Evolutionary conservation across 2,797 vertebrate species (phyloP).

Genomic region (Pampus argenteus): DNA sequence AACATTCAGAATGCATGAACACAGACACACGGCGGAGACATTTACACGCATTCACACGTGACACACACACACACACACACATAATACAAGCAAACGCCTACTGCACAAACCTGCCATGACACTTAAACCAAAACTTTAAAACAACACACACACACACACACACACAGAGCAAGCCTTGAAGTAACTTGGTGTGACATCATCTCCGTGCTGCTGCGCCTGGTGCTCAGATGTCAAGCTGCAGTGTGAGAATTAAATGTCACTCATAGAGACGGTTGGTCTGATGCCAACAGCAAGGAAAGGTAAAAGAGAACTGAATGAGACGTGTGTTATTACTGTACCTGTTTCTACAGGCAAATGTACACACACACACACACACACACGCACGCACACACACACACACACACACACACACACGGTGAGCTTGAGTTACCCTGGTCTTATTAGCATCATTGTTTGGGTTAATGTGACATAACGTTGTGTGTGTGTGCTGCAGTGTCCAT

Average conservation of each 20-base stretch:
- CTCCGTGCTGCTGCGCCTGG: constrained; percentile 32
- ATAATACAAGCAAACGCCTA: constrained; percentile 55
- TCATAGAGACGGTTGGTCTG: constrained; percentile 38
- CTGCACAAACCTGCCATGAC: constrained; percentile 63
- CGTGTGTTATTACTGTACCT: not conserved
- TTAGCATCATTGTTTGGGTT: constrained; percentile 34
- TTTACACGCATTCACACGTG: constrained; percentile 6
- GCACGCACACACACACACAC: too few relatives aligned
- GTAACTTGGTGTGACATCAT: constrained; percentile 65
- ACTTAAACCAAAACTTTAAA: constrained; percentile 39
- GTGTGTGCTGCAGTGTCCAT: constrained; percentile 42
- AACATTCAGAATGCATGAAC: constrained; percentile 16
- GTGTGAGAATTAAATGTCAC: constrained; percentile 61
- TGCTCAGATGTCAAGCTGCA: constrained; percentile 49
- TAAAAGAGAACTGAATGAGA: constrained; percentile 17
- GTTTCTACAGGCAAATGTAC: constrained; percentile 5
- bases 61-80: constrained; percentile 36
- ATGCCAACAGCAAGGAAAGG: constrained; percentile 41
- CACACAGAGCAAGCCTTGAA: constrained; percentile 44
- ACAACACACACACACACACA: constrained; percentile 17
- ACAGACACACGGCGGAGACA: not conserved
- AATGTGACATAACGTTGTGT: constrained; percentile 25
- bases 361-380: too few relatives aligned
- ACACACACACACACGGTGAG: not conserved
- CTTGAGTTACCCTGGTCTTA: constrained; percentile 17